Evolutionary conservation across 2,888 invertebrate species (phyloP), one percentile per base, ranked within the genome.

Genomic region (Axea sp.): DNA sequence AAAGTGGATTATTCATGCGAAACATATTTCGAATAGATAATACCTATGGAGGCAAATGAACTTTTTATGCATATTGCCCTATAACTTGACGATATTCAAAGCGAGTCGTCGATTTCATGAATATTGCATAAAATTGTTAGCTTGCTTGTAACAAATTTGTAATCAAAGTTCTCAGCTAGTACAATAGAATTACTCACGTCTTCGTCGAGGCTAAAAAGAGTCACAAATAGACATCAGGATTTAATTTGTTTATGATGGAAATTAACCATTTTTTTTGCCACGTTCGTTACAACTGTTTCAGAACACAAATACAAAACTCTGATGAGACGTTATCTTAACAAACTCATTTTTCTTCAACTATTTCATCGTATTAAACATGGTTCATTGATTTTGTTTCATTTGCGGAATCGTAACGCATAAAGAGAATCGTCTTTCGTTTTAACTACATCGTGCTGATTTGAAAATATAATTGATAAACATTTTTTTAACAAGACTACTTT

Each of bases 1-100:
- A 72, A 72, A 72, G 72, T 64, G 43, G 72, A 57, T 64, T 72
- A 72, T 72, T 72, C 57, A 72, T 72, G 64, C 72, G 43, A 28
- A 72, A 57, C 72, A 72, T 72, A 72, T 72, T 72, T 72, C 30
- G 64, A 24, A 57, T 64, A 64, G 57, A 72, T 62, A 62, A 62
- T 64, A 64, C 62, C 64, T 39, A 59, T 43, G 57, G 43, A 35
- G 51, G 72, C 33, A 64, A 64, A 72, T 57, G 64, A 72, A 72
- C 72, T 72, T 72, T 72, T 72, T 64, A 72, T 72, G 64, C 72
- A 57, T 72, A 72, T 72, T 57, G 72, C 28, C 64, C 39, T 41
- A 59, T 72, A 64, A 64, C 49, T 64, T 49, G 35, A 51, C 57
- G 33, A 72, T 72, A 64, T 72, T 64, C 64, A 64, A 72, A 64